These are phyloP conservation scores for Aplysina aerophoba DNA, from an alignment of 37 sponge, comb jelly and placozoan species.

Conservation along the genomic window DNA sequence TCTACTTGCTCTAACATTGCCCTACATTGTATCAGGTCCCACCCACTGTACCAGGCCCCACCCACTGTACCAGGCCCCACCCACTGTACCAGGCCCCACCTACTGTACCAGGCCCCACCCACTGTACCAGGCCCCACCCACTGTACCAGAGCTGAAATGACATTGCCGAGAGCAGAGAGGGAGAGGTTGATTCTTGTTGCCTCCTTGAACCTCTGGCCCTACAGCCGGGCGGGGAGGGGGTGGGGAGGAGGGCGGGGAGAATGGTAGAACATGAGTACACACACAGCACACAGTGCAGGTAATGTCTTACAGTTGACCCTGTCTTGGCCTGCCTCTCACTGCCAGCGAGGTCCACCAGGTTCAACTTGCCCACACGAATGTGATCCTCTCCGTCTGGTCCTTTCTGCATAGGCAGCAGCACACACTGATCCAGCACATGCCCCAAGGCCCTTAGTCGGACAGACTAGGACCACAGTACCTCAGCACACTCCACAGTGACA, in stretches of 20 bases:
- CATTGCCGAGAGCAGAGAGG: constrained; percentile 97
- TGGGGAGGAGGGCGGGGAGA: background rate
- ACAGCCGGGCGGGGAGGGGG: background rate
- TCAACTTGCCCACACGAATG: constrained; percentile 95
- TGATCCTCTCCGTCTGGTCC: constrained; percentile 87
- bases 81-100: no score
- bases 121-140: background rate
- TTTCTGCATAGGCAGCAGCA: constrained; percentile 21
- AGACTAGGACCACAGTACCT: constrained; percentile 68
- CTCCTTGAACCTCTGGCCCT: constrained; percentile 94
- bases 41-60: no score
- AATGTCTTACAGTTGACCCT: constrained; percentile 63
- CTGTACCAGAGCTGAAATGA: constrained; percentile 93
- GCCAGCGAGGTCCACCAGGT: constrained; percentile 98
- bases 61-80: no score
- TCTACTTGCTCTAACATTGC: no score
- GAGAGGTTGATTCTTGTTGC: constrained; percentile 98
- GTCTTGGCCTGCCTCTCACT: constrained; percentile 97
- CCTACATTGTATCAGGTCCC: no score
- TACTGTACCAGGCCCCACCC: no score
- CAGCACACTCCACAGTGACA: constrained; percentile 93
- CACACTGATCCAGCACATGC: background rate
- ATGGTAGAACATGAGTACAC: background rate
- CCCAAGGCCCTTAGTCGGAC: no score
- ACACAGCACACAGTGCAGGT: background rate